Evolutionary conservation across 2,113 vertebrate genomes (phyloP).

Genomic region (Dunckerocampus dactyliophorus): DNA sequence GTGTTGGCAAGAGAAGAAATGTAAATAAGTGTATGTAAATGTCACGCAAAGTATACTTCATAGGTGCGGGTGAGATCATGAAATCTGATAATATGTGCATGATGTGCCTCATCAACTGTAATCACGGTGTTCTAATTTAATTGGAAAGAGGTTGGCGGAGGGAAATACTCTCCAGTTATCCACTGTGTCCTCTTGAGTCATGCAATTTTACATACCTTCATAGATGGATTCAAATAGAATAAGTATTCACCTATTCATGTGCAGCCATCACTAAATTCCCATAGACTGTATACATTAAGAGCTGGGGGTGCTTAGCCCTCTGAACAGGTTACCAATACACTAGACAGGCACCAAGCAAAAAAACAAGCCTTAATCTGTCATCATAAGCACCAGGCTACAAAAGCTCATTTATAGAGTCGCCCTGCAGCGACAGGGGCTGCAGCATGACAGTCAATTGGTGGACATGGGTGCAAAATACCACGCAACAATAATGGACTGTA

Average conservation of each 20-base stretch:
- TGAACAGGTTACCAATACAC: constrained; percentile 36
- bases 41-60: constrained; percentile 7
- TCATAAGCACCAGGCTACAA: constrained; percentile 32
- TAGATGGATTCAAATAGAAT: constrained; percentile 15
- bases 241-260: constrained; percentile 24
- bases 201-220: constrained; percentile 35
- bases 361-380: constrained; percentile 45
- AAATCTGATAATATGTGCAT: background rate
- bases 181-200: constrained; percentile 34
- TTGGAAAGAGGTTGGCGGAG: constrained; percentile 12
- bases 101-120: constrained; percentile 4
- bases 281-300: constrained; percentile 1
- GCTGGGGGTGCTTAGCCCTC: constrained; percentile 27
- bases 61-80: constrained; percentile 1
- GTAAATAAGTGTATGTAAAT: constrained; percentile 14
- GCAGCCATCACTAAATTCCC: constrained; percentile 21
- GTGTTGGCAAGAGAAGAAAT: constrained; percentile 15
- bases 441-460: constrained; percentile 14
- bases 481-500: constrained; percentile 2
- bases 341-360: constrained; percentile 18
- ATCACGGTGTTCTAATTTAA: constrained; percentile 13
- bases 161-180: constrained; percentile 30
- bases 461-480: constrained; percentile 14
- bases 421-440: constrained; percentile 13
- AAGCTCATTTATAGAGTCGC: constrained; percentile 35